Evolutionary conservation across 2,888 invertebrate genomes (phyloP), one percentile per base, ranked within the genome.

Genomic region (Euproctis similis): DNA sequence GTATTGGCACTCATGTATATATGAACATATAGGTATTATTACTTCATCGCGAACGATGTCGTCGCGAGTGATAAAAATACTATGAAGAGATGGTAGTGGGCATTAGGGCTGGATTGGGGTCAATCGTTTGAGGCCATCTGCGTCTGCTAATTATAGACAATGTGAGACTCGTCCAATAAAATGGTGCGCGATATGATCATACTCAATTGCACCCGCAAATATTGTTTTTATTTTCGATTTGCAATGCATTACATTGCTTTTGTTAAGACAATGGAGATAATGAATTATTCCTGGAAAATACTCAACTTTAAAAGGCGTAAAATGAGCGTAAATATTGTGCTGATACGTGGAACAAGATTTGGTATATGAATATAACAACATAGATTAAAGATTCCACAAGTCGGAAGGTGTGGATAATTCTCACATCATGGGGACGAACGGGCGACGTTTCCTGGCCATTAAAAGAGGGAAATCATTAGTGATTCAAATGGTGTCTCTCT

Each of bases 111-210:
- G 72, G 72, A 82, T 81, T 73, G 77, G 64, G 82, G 84, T 84
- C 82, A 81, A 75, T 73, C 81, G 75, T 68, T 74, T 71, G 78
- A 76, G 77, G 78, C 78, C 80, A 81, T 80, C 77, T 76, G 80
- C 71, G 67, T 59, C 49, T 58, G 65, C 69, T 84, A 81, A 82
- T 82, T 81, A 82, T 81, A 82, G 77, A 62, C 59, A 60, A 63
- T 57, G 53, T 59, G 64, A 69, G 68, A 59, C 60, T 63, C 62
- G 59, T 53, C 64, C 68, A 67, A 72, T 69, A 65, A n/a, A n/a
- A n/a, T n/a, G n/a, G 64, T 61, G 63, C 62, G 66, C 63, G 53
- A 64, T n/a, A n/a, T 62, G 63, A 57, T 65, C 64, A 63, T 67
- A 62, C 57, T 67, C 61, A 62, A 72, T 69, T 67, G 62, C 58